Conservation (phyloP, 2,113 vertebrate species). For the Ahaetulla prasina region DNA sequence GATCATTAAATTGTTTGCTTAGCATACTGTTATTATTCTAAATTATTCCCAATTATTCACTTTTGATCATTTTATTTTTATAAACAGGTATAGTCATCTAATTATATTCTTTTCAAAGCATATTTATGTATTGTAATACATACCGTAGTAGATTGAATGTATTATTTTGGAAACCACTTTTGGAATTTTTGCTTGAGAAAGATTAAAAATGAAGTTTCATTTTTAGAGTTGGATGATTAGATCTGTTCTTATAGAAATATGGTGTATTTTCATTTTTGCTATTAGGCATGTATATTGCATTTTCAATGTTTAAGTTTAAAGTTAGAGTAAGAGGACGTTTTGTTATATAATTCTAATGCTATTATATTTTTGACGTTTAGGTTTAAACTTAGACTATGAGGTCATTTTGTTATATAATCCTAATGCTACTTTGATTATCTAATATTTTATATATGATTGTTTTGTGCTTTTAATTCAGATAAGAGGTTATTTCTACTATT, state of each 20-base stretch:
- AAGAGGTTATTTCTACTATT: neutral
- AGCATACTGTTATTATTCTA: accelerated
- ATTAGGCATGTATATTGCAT: neutral
- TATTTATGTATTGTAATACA: neutral
- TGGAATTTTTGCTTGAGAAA: neutral
- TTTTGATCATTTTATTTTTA: neutral
- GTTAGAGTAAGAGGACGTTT: no score
- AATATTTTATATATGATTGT: neutral
- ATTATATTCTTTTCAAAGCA: neutral
- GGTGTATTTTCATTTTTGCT: neutral
- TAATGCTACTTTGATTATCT: neutral
- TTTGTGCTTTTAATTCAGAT: neutral
- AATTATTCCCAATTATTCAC: neutral
- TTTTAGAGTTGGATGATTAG: neutral
- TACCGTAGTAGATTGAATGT: neutral
- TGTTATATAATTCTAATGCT: no score
- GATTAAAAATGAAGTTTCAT: neutral
- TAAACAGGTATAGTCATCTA: neutral
- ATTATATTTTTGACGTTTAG: no score
- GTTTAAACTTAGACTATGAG: neutral
- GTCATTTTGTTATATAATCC: neutral
- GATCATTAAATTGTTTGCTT: neutral
- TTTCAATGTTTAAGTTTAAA: neutral
- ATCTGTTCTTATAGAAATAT: neutral
- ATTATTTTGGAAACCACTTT: neutral